Percentiles rank a stretch among this genome's conserved stretches.
phyloP scores from a whole-genome alignment of 2,113 vertebrate genomes.

The Nyctereutes procyonoides region DNA sequence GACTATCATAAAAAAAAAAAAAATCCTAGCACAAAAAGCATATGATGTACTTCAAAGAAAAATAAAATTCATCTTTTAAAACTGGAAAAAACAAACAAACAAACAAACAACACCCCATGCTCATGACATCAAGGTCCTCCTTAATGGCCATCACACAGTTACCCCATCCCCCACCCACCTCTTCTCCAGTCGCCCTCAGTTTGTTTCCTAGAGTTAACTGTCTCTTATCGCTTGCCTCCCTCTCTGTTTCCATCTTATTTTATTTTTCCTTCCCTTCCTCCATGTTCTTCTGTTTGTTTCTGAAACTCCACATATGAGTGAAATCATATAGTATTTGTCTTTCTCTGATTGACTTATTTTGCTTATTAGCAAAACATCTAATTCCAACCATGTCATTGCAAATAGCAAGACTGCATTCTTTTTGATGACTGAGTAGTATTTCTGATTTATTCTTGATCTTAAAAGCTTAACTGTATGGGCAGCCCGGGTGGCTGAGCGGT shows the following conservation, averaged over 20 bases:
- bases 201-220: neutral
- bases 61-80: too few relatives aligned
- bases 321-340: neutral
- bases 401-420: neutral
- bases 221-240: neutral
- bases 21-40: too few relatives aligned
- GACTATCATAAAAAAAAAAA: too few relatives aligned
- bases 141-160: neutral
- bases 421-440: neutral
- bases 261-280: neutral
- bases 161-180: neutral
- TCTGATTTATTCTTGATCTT: constrained; percentile 37
- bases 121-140: neutral
- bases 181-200: neutral
- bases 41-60: too few relatives aligned
- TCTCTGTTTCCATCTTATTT: neutral
- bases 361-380: neutral
- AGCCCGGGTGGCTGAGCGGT: too few relatives aligned
- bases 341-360: neutral
- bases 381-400: neutral
- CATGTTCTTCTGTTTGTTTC: neutral
- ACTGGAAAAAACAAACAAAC: too few relatives aligned
- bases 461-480: neutral
- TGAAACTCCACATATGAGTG: neutral
- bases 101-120: neutral